Base-by-base conservation (phyloP, 2,797 vertebrate genomes). In the Poecilia wingei region DNA sequence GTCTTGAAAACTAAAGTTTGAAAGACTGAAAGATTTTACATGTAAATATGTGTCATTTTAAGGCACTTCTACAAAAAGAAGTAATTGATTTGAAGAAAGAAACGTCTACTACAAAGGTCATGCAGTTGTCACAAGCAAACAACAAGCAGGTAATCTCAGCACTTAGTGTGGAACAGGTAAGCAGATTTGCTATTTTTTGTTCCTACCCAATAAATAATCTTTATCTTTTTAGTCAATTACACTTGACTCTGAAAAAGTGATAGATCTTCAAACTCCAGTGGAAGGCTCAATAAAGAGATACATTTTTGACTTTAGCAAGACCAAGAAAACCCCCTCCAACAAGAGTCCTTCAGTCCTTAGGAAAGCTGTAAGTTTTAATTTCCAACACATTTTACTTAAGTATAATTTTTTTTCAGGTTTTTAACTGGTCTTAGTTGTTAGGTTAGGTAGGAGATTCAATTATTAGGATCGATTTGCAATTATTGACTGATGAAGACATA, bases 291-390 rank as follows among this genome's bases (percentile, higher is more conserved):
- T 74, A 72, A 91, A 80, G 76, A 86, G 46, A 36, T 43, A 76
- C 22, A 1, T 82, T 53, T 94, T 91, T 78, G 80, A 93, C 69
- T 88, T 90, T n/a, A 75, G 81, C 33, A 87, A 83, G 84, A 81
- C 43, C 53, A 80, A 49, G 79, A 93, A 61, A 84, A 87, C 82
- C 3, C 85, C 69, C 61, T 76, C 82, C 33, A 88, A 64, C 57
- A 83, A 57, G 80, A 49, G 18, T 73, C 49, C 87, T 72, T 79
- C 70, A 79, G 71, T 72, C 80, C 70, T 84, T 47, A 82, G 84
- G 10, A 28, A 87, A 79, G 86, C 91, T 92, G 96, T 97, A 84
- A 91, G 93, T 87, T 82, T 46, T 39, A 47, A 64, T 6, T 46
- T 2, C 3, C 28, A 18, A 41, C 76, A 0, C 2, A 3, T 72